Base-by-base conservation (phyloP, 30 jellyfish, hydroid and myxozoan species). In the Rhopilema esculentum region DNA sequence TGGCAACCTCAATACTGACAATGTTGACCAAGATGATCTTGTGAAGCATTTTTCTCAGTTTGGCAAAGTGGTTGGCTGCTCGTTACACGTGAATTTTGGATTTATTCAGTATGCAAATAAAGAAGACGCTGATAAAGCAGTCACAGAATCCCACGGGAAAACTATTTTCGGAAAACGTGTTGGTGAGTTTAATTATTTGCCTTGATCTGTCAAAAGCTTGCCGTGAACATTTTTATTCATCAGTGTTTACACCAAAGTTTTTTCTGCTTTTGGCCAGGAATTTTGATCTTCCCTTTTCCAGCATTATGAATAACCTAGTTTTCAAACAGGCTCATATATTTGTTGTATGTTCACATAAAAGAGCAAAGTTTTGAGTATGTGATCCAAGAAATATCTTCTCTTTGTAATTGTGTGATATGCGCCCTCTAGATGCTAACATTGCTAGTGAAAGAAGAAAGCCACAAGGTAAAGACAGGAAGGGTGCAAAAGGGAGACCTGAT, bases 371-470 rank as follows among this genome's bases (percentile, higher is more conserved):
- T n/a, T n/a, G n/a, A n/a, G n/a, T n/a, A n/a, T n/a, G n/a, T n/a
- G n/a, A n/a, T n/a, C n/a, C n/a, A n/a, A n/a, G n/a, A n/a, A n/a
- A n/a, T n/a, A n/a, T n/a, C n/a, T n/a, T n/a, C n/a, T n/a, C n/a
- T n/a, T 40, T 2, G 12, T 6, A 40, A 40, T 2, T 12, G 57
- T 40, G 57, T 40, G 6, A 2, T 2, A 2, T 2, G 12, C 57
- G 12, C 12, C 12, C 57, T 40, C 27, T 12, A 94, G 99, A 94
- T 89, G 94, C 80, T 22, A 94, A 94, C 79, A 83, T 94, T 50
- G 99, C 99, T 19, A 95, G 95, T 57, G 91, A 89, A 48, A 85
- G 99, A 53, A 82, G 99, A 30, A 87, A 87, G 48, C 88, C 97
- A 8, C 93, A 81, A 49, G 40, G 72, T 1, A 89, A 85, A 69